Evolutionary conservation across 2,888 invertebrate species (phyloP).

Genomic region (Scaptomyza cyrtandrae): DNA sequence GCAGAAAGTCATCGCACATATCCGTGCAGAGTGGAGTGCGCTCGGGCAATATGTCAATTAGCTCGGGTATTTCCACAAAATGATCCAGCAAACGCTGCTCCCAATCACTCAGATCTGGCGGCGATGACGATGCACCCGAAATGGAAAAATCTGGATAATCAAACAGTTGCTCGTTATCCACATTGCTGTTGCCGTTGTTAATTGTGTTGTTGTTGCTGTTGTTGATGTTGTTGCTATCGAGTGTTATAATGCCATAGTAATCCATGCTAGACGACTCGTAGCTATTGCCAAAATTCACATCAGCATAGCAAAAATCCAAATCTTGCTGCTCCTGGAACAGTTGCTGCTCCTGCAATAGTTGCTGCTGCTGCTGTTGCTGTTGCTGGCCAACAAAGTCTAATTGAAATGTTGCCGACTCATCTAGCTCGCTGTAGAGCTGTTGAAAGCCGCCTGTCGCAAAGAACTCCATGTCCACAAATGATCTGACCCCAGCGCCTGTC

Average conservation of each 20-base stretch:
- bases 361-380: background rate
- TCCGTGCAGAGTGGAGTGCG: constrained; percentile 86
- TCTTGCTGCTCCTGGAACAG: constrained; percentile 3
- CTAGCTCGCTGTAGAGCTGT: constrained; percentile 83
- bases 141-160: constrained; percentile 39
- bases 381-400: constrained; percentile 1
- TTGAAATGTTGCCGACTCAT: constrained; percentile 53
- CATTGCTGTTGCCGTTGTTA: constrained; percentile 27
- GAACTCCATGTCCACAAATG: constrained; percentile 82
- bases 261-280: constrained; percentile 50
- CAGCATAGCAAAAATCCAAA: constrained; percentile 57
- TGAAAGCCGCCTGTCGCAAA: constrained; percentile 84
- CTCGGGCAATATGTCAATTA: constrained; percentile 85
- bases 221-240: constrained; percentile 56
- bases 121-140: constrained; percentile 30
- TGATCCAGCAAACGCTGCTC: constrained; percentile 83
- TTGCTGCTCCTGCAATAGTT: constrained; percentile 22
- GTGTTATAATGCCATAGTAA: constrained; percentile 68
- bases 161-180: constrained; percentile 31
- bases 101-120: constrained; percentile 80
- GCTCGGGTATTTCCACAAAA: constrained; percentile 82
- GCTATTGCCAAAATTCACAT: constrained; percentile 43
- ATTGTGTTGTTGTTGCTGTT: constrained; percentile 31
- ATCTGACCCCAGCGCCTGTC: constrained; percentile 43
- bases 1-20: constrained; percentile 86